Evolutionary conservation across 2,113 vertebrate species (phyloP).

Genomic region (Pungitius pungitius): DNA sequence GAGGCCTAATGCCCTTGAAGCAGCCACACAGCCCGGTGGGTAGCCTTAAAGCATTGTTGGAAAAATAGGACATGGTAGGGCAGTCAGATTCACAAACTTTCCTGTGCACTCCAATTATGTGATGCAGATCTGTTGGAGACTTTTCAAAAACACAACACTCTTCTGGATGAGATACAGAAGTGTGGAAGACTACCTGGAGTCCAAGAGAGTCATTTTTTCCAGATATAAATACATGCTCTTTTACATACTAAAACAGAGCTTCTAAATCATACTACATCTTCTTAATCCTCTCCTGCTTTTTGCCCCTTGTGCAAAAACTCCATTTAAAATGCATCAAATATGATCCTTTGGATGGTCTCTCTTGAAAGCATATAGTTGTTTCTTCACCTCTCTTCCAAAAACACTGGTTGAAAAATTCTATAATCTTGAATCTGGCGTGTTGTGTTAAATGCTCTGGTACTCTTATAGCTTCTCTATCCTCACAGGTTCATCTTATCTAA

Average conservation of each 20-base stretch:
- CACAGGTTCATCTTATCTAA: constrained; percentile 89
- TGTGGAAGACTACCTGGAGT: constrained; percentile 90
- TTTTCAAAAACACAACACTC: constrained; percentile 85
- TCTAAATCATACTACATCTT: not conserved
- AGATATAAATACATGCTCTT: constrained; percentile 66
- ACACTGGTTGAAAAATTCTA: too few relatives aligned
- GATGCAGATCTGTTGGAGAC: constrained; percentile 84
- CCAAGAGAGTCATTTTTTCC: constrained; percentile 86
- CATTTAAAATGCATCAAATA: not conserved
- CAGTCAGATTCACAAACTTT: not conserved
- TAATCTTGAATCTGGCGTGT: constrained; percentile 1
- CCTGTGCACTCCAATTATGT: not conserved
- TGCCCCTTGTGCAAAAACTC: not conserved
- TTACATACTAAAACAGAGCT: not conserved
- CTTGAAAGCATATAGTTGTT: too few relatives aligned
- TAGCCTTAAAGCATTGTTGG: not conserved
- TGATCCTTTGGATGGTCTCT: too few relatives aligned
- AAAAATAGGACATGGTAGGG: not conserved
- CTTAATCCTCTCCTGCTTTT: not conserved
- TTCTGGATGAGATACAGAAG: constrained; percentile 89
- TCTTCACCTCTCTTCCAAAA: too few relatives aligned
- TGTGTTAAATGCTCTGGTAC: not conserved
- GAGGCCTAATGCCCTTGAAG: constrained; percentile 81
- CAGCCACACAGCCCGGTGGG: constrained; percentile 82
- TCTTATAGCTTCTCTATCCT: not conserved